Conservation (phyloP, 1,140 invertebrate species). For the Panagrolaimus sp. region DNA sequence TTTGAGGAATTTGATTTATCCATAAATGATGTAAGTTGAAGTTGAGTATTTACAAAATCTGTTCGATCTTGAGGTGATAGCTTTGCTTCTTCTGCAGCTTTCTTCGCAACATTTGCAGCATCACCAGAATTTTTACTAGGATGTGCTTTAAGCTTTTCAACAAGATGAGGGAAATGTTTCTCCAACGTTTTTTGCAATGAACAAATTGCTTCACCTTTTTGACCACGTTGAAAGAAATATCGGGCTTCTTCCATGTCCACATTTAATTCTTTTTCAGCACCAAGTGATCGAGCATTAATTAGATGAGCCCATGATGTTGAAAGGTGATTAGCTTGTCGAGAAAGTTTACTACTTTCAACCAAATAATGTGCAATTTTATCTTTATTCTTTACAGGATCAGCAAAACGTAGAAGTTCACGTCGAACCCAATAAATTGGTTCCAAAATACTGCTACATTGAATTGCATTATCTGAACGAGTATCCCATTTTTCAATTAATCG, state of each 20-base stretch:
- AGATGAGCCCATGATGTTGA: background rate
- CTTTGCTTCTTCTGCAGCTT: no score
- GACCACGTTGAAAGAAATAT: background rate
- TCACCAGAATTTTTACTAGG: background rate
- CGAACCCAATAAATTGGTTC: background rate
- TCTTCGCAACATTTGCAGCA: no score
- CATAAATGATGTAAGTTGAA: background rate
- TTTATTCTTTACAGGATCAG: background rate
- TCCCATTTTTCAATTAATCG: background rate
- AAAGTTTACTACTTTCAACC: background rate
- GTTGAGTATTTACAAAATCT: slow-evolving; percentile 3
- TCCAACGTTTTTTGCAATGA: background rate
- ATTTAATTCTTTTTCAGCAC: background rate
- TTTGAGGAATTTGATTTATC: background rate
- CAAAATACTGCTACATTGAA: background rate
- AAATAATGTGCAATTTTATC: background rate
- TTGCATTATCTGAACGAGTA: background rate
- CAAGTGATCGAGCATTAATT: background rate
- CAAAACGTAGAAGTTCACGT: background rate
- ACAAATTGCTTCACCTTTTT: background rate
- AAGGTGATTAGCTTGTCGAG: background rate
- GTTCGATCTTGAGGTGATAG: no score
- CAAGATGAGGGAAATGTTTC: background rate
- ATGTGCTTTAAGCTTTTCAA: background rate
- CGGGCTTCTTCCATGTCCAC: background rate